Evolutionary conservation across 2,888 invertebrate genomes (phyloP).

Genomic region (Oscheius sp.): DNA sequence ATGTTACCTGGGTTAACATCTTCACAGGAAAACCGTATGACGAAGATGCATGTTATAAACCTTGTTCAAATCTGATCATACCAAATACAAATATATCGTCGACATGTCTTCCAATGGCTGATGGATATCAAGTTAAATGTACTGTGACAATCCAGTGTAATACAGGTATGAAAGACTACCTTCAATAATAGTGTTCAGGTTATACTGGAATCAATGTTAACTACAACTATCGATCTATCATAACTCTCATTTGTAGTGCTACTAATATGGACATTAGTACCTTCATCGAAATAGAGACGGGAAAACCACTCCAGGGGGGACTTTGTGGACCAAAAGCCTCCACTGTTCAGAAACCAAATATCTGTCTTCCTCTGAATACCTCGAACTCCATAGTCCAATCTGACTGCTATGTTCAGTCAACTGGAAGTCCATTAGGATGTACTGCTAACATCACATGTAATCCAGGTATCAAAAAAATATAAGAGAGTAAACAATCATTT

Average conservation of each 20-base stretch:
- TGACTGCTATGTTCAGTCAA: not conserved
- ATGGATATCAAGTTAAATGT: not conserved
- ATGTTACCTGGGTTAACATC: not conserved
- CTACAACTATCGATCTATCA: not conserved
- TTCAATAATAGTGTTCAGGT: not conserved
- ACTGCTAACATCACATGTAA: not conserved
- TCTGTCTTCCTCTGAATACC: not conserved
- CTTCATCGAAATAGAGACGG: not conserved
- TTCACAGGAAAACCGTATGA: not conserved
- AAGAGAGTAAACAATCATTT: no score
- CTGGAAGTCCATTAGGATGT: not conserved
- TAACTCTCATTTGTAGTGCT: not conserved
- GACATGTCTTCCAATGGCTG: not conserved
- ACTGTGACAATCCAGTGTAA: not conserved
- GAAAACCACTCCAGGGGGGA: not conserved
- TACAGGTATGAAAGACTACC: not conserved
- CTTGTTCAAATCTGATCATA: not conserved
- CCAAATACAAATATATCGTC: not conserved
- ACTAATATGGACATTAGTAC: not conserved
- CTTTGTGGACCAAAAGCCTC: slow-evolving; percentile 8
- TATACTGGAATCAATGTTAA: slow-evolving; percentile 6
- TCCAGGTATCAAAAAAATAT: not conserved
- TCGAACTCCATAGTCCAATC: not conserved
- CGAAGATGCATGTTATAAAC: not conserved
- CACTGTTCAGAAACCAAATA: no score